A percentile compares a stretch with the other conserved stretches of the same genome.
These are phyloP conservation scores for Caretta caretta DNA, from an alignment of 2,113 vertebrate genomes.

Conservation along the genomic window DNA sequence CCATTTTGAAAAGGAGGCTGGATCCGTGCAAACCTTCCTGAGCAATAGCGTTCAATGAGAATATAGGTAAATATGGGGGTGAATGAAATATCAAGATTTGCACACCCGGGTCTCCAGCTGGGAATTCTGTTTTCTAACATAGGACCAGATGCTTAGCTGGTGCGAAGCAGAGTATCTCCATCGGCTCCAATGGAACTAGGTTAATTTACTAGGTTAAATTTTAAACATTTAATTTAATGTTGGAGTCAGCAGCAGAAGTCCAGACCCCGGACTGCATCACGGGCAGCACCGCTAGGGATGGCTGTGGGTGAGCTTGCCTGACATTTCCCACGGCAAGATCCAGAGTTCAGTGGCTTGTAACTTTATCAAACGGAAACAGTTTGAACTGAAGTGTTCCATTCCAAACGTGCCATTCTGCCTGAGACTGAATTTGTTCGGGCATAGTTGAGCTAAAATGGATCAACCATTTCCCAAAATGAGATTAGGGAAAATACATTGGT, in stretches of 20 bases:
- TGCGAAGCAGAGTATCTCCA: neutral
- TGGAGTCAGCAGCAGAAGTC: neutral
- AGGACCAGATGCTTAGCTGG: conserved; percentile 25
- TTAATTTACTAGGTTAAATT: no score
- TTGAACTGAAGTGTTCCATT: neutral
- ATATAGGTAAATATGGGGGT: neutral
- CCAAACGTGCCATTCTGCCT: neutral
- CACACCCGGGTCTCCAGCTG: conserved; percentile 29
- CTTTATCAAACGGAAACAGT: neutral
- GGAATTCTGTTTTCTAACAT: conserved; percentile 41
- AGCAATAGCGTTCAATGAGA: neutral
- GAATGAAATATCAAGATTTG: conserved; percentile 40
- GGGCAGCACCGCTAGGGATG: neutral
- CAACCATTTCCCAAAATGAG: neutral
- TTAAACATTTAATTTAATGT: no score
- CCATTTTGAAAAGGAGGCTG: fast-evolving
- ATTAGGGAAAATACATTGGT: neutral
- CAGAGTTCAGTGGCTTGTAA: neutral
- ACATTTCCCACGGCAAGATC: neutral
- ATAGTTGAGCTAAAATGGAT: neutral
- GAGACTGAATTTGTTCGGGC: neutral
- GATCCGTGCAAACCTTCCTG: neutral
- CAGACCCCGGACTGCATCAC: no score
- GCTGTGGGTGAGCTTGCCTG: neutral
- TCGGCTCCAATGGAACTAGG: fast-evolving